Evolutionary conservation across 2,888 invertebrate species (phyloP), one percentile per base, ranked within the genome.

Genomic region (Leistus spinibarbis): DNA sequence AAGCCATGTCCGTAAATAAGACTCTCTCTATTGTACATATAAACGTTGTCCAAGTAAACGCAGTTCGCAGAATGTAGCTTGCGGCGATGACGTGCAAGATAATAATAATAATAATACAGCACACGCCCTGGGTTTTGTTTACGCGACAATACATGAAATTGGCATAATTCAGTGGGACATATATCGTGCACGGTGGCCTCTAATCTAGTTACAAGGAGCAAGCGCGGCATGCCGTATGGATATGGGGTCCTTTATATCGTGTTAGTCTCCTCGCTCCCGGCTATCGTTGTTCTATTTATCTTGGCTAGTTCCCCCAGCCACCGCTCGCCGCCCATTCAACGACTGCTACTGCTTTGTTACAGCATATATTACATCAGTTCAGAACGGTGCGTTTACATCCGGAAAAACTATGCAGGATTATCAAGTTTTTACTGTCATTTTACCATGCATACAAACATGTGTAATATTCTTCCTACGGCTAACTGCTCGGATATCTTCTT

Each of bases 231-330:
- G 76, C 76, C 76, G 78, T 76, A 77, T 40, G 40, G 40, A 40
- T 40, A 40, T 40, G 79, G 81, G 83, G 82, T 83, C 84, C 84
- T 83, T 83, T 83, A 83, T 84, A 84, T 84, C 84, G 83, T 83
- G 83, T 83, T 84, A 84, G 82, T 82, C 83, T 83, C 82, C 80
- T 83, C 81, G 82, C 84, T 84, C 77, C 80, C 76, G 84, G 84
- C 84, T 81, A 83, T 82, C 82, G 82, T 82, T 80, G 82, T 81
- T 83, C 83, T 85, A 85, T 85, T 85, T 85, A 85, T 85, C 85
- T 85, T 85, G 80, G 81, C 83, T 82, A 82, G 83, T 82, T 82
- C 81, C 20, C 78, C 80, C 79, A 79, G 54, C 71, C 54, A 64
- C 57, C 17, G 62, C 53, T 20, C 53, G 63, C 40, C 63, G 20